Percentiles rank a stretch among this genome's conserved stretches.
phyloP scores from a whole-genome alignment of 2,797 vertebrate genomes.

The Limosa lapponica region DNA sequence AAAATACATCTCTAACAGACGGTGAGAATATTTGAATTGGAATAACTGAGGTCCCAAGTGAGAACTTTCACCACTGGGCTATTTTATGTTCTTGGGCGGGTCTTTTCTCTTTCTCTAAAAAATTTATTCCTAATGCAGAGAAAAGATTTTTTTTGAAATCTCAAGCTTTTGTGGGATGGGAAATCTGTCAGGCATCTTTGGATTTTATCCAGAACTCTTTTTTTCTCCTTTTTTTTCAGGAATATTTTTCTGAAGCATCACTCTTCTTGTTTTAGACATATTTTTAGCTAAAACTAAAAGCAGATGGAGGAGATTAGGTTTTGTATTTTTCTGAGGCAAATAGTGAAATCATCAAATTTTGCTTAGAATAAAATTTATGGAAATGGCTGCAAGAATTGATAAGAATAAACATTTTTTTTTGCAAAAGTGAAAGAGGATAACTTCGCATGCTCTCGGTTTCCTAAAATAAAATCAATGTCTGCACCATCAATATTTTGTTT shows the following conservation, averaged over 20 bases:
- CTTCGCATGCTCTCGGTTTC: background rate
- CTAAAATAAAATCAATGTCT: background rate
- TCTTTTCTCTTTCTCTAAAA: slow-evolving; percentile 1
- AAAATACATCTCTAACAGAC: background rate
- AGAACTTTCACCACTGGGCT: background rate
- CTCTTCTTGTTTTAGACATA: background rate
- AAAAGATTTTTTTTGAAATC: slow-evolving; percentile 36
- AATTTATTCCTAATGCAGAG: background rate
- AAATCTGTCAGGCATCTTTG: slow-evolving; percentile 25
- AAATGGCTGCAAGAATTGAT: background rate
- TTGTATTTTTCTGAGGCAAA: slow-evolving; percentile 10
- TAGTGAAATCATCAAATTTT: slow-evolving; percentile 31
- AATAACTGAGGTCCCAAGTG: background rate
- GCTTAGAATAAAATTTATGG: background rate
- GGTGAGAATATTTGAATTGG: slow-evolving; percentile 38
- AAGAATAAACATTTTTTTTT: background rate
- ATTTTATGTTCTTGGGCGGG: slow-evolving; percentile 23
- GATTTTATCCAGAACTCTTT: background rate
- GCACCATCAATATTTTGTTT: background rate
- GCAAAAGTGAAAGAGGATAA: background rate
- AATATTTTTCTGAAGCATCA: slow-evolving; percentile 10
- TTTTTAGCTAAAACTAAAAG: slow-evolving; percentile 52
- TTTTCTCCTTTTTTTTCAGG: background rate
- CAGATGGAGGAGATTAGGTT: slow-evolving; percentile 35
- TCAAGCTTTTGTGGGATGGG: slow-evolving; percentile 47